Base-by-base conservation (phyloP, 23 tunicate species). In the Trididemnum miniatum region DNA sequence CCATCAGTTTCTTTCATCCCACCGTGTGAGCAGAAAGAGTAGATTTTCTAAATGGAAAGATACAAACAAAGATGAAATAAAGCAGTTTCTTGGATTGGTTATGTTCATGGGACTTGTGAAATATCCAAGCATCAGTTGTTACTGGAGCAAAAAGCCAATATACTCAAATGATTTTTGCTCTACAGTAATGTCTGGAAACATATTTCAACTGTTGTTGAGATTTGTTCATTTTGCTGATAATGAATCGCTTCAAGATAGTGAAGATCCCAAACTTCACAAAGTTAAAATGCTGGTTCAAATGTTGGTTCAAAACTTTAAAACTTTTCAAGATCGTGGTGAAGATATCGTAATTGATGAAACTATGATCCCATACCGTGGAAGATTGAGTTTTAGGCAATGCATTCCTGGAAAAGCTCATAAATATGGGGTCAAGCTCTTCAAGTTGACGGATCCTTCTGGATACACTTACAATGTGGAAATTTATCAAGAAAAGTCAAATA, bases 321-420 rank as follows among this genome's bases (percentile, higher is more conserved):
- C n/a, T n/a, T n/a, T n/a, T 62, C 69, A 62, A 62, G 69, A 62
- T 62, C 69, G 27, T 62, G 69, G 69, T 15, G 69, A 62, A 27
- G 28, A 62, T 27, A 62, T 62, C 23, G 69, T 62, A 62, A 62
- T 62, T 27, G 28, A 62, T 62, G 23, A 62, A 62, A 62, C 69
- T 15, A 20, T 62, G 69, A 62, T 62, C 27, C 69, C 69, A 15
- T 62, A 15, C 23, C 69, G 28, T 62, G 69, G 69, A 62, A 4
- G 27, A 62, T 23, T 62, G 23, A 27, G 69, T 15, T 62, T 62
- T 27, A 62, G 69, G 69, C 69, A 62, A 62, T 20, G 23, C 24
- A 62, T 62, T 62, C 27, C 28, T 4, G 69, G 69, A 62, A 62
- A 62, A 62, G n/a, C n/a, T n/a, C n/a, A n/a, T n/a, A n/a, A n/a